Evolutionary conservation across 2,113 vertebrate genomes (phyloP).

Genomic region (Fregata magnificens): DNA sequence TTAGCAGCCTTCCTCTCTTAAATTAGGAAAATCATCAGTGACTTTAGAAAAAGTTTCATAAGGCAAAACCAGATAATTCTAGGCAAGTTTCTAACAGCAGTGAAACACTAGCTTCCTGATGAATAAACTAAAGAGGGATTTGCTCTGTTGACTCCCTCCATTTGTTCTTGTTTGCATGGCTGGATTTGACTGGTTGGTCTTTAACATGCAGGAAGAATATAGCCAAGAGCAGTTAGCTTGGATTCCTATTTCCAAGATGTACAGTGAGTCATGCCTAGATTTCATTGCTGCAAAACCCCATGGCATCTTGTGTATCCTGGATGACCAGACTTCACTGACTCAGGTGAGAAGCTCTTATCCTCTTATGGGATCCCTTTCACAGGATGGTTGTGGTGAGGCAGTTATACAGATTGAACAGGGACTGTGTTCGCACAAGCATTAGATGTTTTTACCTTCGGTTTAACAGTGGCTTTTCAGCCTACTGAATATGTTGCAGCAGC

Average conservation of each 20-base stretch:
- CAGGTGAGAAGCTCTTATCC: conserved; percentile 76
- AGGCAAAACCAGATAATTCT: neutral
- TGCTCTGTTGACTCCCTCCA: neutral
- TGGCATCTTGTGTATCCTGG: conserved; percentile 86
- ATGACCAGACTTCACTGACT: conserved; percentile 86
- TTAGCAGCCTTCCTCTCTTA: neutral
- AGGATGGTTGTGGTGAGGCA: neutral
- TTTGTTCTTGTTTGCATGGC: neutral
- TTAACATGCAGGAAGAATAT: conserved; percentile 83
- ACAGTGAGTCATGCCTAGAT: conserved; percentile 78
- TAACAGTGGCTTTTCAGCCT: neutral
- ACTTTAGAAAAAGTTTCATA: neutral
- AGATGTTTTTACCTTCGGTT: neutral
- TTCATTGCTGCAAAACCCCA: conserved; percentile 83
- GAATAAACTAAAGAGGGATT: neutral
- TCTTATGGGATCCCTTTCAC: neutral
- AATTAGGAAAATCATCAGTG: neutral
- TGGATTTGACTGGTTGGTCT: neutral
- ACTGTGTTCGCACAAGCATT: neutral
- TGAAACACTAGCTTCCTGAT: neutral
- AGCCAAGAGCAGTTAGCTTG: conserved; percentile 81
- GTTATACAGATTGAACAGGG: neutral
- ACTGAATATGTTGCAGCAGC: neutral
- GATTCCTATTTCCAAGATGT: conserved; percentile 73
- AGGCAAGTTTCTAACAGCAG: neutral